Evolutionary conservation across 1,140 invertebrate species (phyloP), one percentile per base, ranked within the genome.

Genomic region (Nasonia giraulti): DNA sequence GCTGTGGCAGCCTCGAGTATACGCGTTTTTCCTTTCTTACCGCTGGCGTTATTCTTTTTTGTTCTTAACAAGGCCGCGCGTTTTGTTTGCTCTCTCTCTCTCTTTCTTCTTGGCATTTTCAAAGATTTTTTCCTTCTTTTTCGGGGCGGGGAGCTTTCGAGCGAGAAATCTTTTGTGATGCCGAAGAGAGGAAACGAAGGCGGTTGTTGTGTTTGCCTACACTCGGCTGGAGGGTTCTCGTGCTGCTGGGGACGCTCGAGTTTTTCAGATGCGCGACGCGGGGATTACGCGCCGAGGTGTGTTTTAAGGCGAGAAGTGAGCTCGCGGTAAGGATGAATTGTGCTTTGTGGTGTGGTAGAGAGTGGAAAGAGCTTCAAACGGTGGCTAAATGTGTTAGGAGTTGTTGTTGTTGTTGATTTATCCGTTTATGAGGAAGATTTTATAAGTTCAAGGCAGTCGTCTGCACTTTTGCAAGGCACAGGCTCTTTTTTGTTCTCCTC

Each of bases 11-110:
- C 55, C 74, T 66, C 80, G 74, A 82, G 80, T 76, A 62, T 78
- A 50, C 31, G 86, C 87, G 37, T 86, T 78, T 87, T 85, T 87
- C 44, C 12, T 81, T 71, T 86, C 76, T 85, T 69, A 82, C 69
- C 74, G 80, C 71, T 50, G 74, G 68, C 85, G 77, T 79, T 73
- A 71, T 81, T 84, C 75, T 83, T 62, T 79, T 79, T 79, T 79
- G 31, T 78, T 78, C 17, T 12, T 23, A 33, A 20, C 55, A 23
- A 27, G 10, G 62, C n/a, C 47, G 47, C 50, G 33, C 17, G 33
- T 77, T 77, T 76, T 81, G 37, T 81, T 66, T 82, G 50, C 62
- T n/a, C 17, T n/a, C 74, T 71, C 74, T 31, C 71, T 73, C 71
- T 10, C n/a, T 47, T 4, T 20, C 76, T 77, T 44, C 66, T 84